phyloP scores from a whole-genome alignment of 2,113 vertebrate genomes.

The Cheirogaleus medius region DNA sequence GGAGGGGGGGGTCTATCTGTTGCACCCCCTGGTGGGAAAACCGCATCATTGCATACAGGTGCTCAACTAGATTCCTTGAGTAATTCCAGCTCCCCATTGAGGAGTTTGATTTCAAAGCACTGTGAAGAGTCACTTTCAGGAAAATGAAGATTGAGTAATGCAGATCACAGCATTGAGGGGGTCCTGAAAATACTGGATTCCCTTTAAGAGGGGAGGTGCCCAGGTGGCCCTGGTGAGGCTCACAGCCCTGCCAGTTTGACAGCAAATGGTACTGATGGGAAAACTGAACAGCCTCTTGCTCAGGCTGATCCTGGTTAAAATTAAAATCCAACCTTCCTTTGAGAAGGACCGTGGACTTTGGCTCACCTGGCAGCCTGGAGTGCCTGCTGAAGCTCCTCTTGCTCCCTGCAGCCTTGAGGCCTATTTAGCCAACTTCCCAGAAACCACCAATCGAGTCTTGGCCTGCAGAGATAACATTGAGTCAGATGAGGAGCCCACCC shows the following conservation, averaged over 20 bases:
- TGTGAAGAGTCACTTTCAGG: not conserved
- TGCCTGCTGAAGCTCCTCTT: not conserved
- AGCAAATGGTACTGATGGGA: not conserved
- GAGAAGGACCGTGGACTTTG: not conserved
- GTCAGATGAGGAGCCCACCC: not conserved
- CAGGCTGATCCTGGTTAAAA: not conserved
- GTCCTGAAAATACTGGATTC: not conserved
- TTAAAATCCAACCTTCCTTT: not conserved
- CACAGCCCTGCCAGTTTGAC: not conserved
- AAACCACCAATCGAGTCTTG: not conserved
- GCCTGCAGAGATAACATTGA: not conserved
- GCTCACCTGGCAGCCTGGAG: not conserved
- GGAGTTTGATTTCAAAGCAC: not conserved
- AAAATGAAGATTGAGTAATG: not conserved
- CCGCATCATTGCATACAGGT: not conserved
- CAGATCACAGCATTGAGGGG: not conserved
- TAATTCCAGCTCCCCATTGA: not conserved
- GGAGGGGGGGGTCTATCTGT: not conserved
- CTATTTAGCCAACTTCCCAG: not conserved
- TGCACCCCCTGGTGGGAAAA: not conserved
- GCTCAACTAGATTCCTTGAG: not conserved
- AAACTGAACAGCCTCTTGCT: not conserved
- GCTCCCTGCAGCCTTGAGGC: not conserved
- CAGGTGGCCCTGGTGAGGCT: rapidly evolving
- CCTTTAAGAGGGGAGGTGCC: not conserved